Evolutionary conservation across 2,888 invertebrate genomes (phyloP), one percentile per base, ranked within the genome.

Genomic region (Abscondita cerata): DNA sequence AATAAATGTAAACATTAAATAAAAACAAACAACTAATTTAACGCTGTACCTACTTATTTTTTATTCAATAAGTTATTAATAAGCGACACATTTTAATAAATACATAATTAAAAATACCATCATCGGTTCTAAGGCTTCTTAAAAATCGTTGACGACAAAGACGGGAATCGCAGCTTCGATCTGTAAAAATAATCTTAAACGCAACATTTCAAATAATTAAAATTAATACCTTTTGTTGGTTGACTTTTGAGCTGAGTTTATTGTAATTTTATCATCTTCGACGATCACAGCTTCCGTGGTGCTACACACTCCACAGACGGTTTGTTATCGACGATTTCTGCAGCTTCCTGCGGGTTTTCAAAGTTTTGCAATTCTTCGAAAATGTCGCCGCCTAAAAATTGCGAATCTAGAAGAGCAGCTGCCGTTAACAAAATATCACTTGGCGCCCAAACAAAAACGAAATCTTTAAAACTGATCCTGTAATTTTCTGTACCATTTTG

Each of bases 401-500:
- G 71, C 0, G 77, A 67, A 59, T 74, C 84, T 58, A 83, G 75
- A 41, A 83, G 80, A 1, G 84, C 83, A 2, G 84, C 83, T 0
- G 86, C 85, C 16, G 85, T 80, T 11, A 89, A 76, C 5, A 89
- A 78, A 1, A 85, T 81, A 53, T 88, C 88, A 0, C 85, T 85
- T 0, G 89, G 88, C 0, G 88, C 87, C 40, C 88, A 81, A 1
- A 89, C 86, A 31, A 90, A 79, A 11, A 88, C 84, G n/a, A 90
- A 82, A 11, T 88, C 90, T 70, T 89, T 87, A 51, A 92, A 83
- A 74, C 86, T 87, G 8, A 92, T 79, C 13, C 90, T 83, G 67
- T 87, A 85, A 81, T 93, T 93, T 71, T 90, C 91, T 0, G 86
- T 82, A 1, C 92, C 92, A 74, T 91, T 92, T 76, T 93, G 93